Base-by-base conservation (phyloP, 2,113 vertebrate species). In the Protobothrops mucrosquamatus region DNA sequence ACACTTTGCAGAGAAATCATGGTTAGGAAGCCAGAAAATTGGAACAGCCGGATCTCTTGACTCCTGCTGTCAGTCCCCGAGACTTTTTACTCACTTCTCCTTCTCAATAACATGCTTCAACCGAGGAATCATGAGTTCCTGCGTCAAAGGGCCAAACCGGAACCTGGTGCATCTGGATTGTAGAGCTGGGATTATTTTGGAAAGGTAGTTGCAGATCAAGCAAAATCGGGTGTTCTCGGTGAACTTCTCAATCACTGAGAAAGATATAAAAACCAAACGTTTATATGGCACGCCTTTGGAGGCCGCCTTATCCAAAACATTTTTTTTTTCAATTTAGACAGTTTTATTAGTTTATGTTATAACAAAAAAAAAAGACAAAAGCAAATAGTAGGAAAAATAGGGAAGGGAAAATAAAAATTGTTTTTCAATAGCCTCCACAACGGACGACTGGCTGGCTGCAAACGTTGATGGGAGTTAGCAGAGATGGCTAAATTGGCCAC, bases 201-300 rank as follows among this genome's bases (percentile, higher is more conserved):
- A 99, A 91, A 99, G 98, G 96, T 99, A 99, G 97, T 99, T 99
- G 95, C 99, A 98, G 97, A 99, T 99, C 93, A 99, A 97, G 95
- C 99, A 99, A 85, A 99, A 99, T 0, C 99, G 97, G 8, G 99
- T 99, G 96, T 99, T 99, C 95, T 99, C 99, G 0, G 99, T 99
- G 96, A 98, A 99, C 95, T 99, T 99, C 96, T 99, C 99, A 2
- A 99, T 99, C 93, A 99, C 99, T 99, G 97, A 85, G 0, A 34
- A 90, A 39, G 48, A 15, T 5, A 43, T 5, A 43, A 34, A 1
- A 64, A 4, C 9, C 74, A 43, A 81, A 81, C 0, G 1, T 81
- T 81, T 56, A 55, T 6, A 56, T 20, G 18, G 1, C 10, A 56
- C 18, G 5, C 55, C 4, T 56, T 20, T 56, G 55, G 55, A 56